Base-by-base conservation (phyloP, 1,140 invertebrate genomes). In the Acromyrmex charruanus region DNA sequence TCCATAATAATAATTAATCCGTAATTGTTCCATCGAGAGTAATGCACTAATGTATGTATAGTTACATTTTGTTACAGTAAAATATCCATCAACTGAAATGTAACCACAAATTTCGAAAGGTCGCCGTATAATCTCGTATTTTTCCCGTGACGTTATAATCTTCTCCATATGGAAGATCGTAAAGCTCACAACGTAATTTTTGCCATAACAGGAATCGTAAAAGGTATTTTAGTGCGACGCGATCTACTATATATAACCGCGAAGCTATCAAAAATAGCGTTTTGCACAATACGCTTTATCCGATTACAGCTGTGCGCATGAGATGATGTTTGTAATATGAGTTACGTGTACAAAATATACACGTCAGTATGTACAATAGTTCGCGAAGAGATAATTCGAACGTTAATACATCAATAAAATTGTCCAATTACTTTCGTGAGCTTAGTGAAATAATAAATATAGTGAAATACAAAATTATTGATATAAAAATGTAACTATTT, bases 191-290 rank as follows among this genome's bases (percentile, higher is more conserved):
- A 14, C 55, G 58, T 75, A 51, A 84, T 84, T 84, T 84, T 75
- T 75, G 55, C 1, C n/a, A 61, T 84, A 84, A 84, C 35, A 84
- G 28, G 7, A 28, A 61, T 75, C 69, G 18, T 84, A 84, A 84
- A 74, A 35, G 25, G 14, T 31, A 74, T 39, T 84, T 63, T 84
- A 84, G 55, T 84, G 39, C 55, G 25, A 16, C 55, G n/a, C 14
- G 58, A 75, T 75, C 80, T 63, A 51, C 18, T 25, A 58, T 44
- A 49, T 18, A 3, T 51, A 84, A 61, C 80, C 58, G 31, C 44
- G 3, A n/a, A 75, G 44, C 55, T 84, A 75, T 84, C 80, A 72
- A 74, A 84, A 75, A 84, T 84, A 61, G 25, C n/a, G 28, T 75
- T 63, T 75, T 84, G 55, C 39, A 84, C 69, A 74, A 84, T 74